Conservation (phyloP, 2,888 invertebrate species). For the Platycheirus albimanus region DNA sequence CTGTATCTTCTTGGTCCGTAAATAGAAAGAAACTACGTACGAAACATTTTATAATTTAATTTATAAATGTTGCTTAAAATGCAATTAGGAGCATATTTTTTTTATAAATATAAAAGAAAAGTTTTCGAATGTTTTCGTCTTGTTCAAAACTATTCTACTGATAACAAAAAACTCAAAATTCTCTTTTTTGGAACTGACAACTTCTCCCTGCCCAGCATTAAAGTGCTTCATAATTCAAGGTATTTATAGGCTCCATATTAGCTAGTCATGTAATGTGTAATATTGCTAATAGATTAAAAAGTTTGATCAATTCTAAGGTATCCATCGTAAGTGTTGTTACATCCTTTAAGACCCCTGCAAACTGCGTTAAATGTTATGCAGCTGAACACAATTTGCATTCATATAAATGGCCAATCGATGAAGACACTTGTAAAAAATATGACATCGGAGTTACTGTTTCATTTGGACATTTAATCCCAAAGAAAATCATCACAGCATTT, state of each 20-base stretch:
- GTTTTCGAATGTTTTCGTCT: constrained; percentile 6
- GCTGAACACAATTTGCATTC: constrained; percentile 84
- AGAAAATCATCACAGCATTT: constrained; percentile 89
- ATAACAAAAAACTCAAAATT: constrained; percentile 82
- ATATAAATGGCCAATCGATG: constrained; percentile 87
- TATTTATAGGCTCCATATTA: constrained; percentile 81
- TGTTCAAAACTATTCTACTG: not conserved
- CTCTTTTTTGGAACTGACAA: constrained; percentile 94
- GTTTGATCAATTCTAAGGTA: constrained; percentile 58
- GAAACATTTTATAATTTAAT: no score
- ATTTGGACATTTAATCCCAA: constrained; percentile 95
- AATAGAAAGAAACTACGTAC: no score
- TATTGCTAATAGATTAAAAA: constrained; percentile 39
- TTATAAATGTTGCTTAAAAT: constrained; percentile 40
- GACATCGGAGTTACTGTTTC: constrained; percentile 96
- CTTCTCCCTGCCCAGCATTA: constrained; percentile 90
- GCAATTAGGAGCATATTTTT: constrained; percentile 17
- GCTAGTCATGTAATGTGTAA: constrained; percentile 19
- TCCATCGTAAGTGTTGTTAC: constrained; percentile 87
- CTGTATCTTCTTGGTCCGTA: no score
- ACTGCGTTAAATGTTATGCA: constrained; percentile 88
- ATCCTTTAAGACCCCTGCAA: constrained; percentile 85
- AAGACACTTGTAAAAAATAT: constrained; percentile 83
- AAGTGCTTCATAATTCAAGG: constrained; percentile 87
- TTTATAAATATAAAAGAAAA: constrained; percentile 75